Evolutionary conservation across 1,140 invertebrate species (phyloP).

Genomic region (Aphidius ervi): DNA sequence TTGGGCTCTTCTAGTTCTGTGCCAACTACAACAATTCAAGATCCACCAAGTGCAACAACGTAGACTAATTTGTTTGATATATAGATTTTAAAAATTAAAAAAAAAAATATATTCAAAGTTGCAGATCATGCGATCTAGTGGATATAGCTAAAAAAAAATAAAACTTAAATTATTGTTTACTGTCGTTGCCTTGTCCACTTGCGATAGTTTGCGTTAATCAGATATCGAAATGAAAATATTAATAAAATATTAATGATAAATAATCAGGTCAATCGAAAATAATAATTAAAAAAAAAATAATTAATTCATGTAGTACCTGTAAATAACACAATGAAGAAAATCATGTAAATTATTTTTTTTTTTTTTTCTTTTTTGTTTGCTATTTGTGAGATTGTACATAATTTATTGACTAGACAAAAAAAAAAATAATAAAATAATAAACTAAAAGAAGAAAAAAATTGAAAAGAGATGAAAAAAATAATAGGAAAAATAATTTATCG

Average conservation of each 20-base stretch:
- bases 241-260: slow-evolving; percentile 16
- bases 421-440: slow-evolving; percentile 32
- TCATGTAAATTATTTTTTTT: slow-evolving; percentile 49
- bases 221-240: slow-evolving; percentile 19
- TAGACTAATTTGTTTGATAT: neutral
- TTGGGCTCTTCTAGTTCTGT: slow-evolving; percentile 29
- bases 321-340: slow-evolving; percentile 43
- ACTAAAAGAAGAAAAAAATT: slow-evolving; percentile 34
- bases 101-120: slow-evolving; percentile 33
- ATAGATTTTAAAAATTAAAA: slow-evolving; percentile 26
- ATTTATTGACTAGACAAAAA: slow-evolving; percentile 44
- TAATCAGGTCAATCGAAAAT: slow-evolving; percentile 4
- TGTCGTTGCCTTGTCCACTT: slow-evolving; percentile 30
- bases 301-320: slow-evolving; percentile 49
- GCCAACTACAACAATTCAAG: slow-evolving; percentile 37
- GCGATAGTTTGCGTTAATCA: no score
- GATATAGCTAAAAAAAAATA: slow-evolving; percentile 23
- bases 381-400: slow-evolving; percentile 55
- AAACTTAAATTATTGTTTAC: slow-evolving; percentile 13
- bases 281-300: neutral
- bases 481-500: no score
- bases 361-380: slow-evolving; percentile 50
- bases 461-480: slow-evolving; percentile 23
- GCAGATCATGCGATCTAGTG: slow-evolving; percentile 44
- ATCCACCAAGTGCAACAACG: slow-evolving; percentile 39